Evolutionary conservation across 2,797 vertebrate genomes (phyloP), one percentile per base, ranked within the genome.

Genomic region (Eleutherodactylus coqui): DNA sequence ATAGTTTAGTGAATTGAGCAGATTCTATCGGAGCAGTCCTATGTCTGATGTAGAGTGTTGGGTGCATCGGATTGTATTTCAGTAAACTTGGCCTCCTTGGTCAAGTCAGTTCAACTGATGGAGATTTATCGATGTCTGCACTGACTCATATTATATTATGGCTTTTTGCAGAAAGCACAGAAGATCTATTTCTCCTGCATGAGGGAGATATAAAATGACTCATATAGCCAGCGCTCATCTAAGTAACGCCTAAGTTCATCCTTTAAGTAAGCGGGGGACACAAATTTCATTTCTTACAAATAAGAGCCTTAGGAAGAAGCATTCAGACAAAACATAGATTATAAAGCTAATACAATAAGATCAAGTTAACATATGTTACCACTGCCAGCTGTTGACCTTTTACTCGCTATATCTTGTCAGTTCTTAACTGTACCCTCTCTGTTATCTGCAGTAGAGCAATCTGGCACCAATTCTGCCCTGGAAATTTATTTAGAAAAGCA

Each of bases 351-450:
- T 72, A 72, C 24, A 72, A 43, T 72, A 72, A n/a, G 69, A 72
- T 72, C 69, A 11, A 43, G 69, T 43, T 24, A 72, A 41, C 69
- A 72, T 72, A 72, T 72, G 69, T 72, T 41, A 72, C 36, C 69
- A n/a, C 69, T n/a, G 38, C 69, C 69, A 72, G 69, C 69, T 72
- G 69, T 72, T 72, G 69, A 72, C 69, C 69, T 72, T 72, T 72
- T 41, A n/a, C 21, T 72, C 69, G 13, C 36, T 72, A 43, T 72
- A n/a, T 72, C 69, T 24, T 72, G 69, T 43, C 69, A 72, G 69
- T 43, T 72, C 69, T 72, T 72, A 72, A n/a, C 67, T 72, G 69
- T 72, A 41, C 38, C 69, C 69, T 72, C 69, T 72, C 69, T 41
- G 69, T 72, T 72, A 72, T 70, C 67, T 41, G 41, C 27, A n/a